Base-by-base conservation (phyloP, 2,797 vertebrate species). In the Chiroxiphia lanceolata region DNA sequence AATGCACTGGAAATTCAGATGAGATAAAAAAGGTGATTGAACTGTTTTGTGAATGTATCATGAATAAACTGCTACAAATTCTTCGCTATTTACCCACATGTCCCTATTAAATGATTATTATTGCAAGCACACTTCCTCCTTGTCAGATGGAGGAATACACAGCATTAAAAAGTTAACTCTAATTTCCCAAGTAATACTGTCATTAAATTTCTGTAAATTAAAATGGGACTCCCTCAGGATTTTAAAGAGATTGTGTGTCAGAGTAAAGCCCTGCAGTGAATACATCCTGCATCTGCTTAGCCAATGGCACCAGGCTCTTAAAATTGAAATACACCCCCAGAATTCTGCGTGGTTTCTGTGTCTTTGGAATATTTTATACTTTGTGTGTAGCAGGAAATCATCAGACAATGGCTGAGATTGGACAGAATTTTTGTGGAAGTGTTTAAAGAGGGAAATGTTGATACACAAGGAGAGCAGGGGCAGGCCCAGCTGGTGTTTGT, bases 201-300 rank as follows among this genome's bases (percentile, higher is more conserved):
- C 95, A 91, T 96, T 96, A 96, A 92, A 96, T 93, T 90, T 79
- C 95, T 93, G 91, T 50, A 89, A 97, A 96, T 96, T 92, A 95
- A 95, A 96, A 89, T 9, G 71, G 68, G 71, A 3, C 61, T 95
- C 96, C 93, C 95, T 74, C 78, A 65, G 94, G 95, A 70, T 88
- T 91, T 53, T 33, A 17, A 69, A 42, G 89, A 47, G 85, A 54
- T 87, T 67, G 45, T 72, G n/a, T 68, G 87, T 91, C 74, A 34
- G 84, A 44, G 68, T 22, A 72, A 86, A 67, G 86, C 9, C 63
- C 38, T 20, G 8, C 81, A 10, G 48, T 11, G 48, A 93, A 60
- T 26, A 44, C 81, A 74, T 47, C n/a, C 87, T 63, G 81, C 34
- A 9, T 54, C 88, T 72, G 67, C 7, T 86, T 65, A 81, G 47